Conservation (phyloP, 2,113 vertebrate species). For the Catagonus wagneri region DNA sequence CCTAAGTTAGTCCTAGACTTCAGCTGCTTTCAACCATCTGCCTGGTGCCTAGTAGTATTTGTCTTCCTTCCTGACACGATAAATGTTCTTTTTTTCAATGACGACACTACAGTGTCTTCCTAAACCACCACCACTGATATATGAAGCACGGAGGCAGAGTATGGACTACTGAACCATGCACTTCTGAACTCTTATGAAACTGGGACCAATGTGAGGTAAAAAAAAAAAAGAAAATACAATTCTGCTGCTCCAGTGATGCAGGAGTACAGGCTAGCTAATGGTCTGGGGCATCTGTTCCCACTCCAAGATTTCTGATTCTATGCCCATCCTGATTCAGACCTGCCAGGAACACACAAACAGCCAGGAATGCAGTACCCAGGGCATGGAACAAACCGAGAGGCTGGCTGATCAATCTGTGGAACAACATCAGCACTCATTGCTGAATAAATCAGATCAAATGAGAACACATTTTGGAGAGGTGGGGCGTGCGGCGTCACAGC, state of each 20-base stretch:
- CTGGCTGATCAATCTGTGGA: conserved; percentile 57
- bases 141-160: background rate
- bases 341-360: conserved; percentile 51
- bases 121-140: background rate
- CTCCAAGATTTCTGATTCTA: conserved; percentile 51
- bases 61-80: background rate
- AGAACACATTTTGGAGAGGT: conserved; percentile 55
- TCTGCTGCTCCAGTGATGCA: conserved; percentile 59
- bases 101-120: background rate
- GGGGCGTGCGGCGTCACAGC: too few relatives aligned
- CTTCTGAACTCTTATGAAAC: conserved; percentile 33
- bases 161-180: background rate
- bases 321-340: conserved; percentile 45
- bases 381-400: conserved; percentile 67
- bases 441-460: conserved; percentile 79
- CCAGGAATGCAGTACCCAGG: background rate
- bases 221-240: conserved; percentile 15
- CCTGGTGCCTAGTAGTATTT: background rate
- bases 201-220: conserved; percentile 66
- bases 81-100: background rate
- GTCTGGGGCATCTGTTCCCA: conserved; percentile 41
- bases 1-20: background rate
- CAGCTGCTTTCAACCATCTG: background rate
- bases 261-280: conserved; percentile 46
- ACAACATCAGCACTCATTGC: conserved; percentile 63